Evolutionary conservation across 2,113 vertebrate genomes (phyloP).

Genomic region (Catagonus wagneri): DNA sequence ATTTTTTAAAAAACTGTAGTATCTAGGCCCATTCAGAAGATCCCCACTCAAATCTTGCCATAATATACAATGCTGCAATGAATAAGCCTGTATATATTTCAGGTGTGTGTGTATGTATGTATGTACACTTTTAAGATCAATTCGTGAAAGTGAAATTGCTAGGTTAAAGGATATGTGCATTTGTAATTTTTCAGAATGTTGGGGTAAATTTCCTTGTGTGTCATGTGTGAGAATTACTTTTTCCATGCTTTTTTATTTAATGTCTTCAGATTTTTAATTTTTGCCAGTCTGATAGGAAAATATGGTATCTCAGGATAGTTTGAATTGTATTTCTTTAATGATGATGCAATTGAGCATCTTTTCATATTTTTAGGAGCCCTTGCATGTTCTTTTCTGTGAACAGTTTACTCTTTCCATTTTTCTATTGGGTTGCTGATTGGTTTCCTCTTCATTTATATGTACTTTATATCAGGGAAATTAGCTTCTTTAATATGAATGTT

Average conservation of each 20-base stretch:
- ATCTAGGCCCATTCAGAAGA: neutral
- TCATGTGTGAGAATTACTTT: neutral
- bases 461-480: neutral
- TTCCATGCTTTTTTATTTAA: conserved; percentile 2
- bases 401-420: conserved; percentile 18
- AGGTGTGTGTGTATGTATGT: neutral
- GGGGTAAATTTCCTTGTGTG: neutral
- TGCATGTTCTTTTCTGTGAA: neutral
- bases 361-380: neutral
- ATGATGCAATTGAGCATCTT: neutral
- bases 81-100: neutral
- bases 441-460: neutral
- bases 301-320: conserved; percentile 10
- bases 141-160: conserved; percentile 21
- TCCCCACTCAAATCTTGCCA: neutral
- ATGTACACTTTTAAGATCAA: neutral
- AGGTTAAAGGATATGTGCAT: neutral
- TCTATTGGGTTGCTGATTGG: neutral
- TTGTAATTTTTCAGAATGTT: neutral
- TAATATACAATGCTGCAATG: neutral
- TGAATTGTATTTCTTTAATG: conserved; percentile 5
- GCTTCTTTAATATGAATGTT: neutral
- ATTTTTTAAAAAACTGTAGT: neutral
- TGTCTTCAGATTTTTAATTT: neutral
- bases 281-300: neutral